Percentiles rank a stretch among this genome's conserved stretches.
These are phyloP conservation scores for Ephialtes manifestator DNA, from an alignment of 2,888 invertebrate genomes.

Conservation along the genomic window DNA sequence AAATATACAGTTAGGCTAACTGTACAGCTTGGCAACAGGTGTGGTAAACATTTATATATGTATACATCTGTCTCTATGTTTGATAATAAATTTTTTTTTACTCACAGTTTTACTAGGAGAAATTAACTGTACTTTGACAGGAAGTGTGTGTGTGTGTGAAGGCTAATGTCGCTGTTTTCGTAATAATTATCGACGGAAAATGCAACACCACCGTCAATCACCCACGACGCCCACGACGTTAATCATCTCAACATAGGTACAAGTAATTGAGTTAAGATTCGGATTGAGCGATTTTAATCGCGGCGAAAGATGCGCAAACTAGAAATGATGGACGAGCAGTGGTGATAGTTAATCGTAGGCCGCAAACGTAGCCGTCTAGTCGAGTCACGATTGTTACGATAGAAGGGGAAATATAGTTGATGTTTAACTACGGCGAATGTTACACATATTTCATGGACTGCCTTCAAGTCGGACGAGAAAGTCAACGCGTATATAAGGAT, in stretches of 20 bases:
- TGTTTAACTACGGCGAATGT: neutral
- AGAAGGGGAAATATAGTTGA: neutral
- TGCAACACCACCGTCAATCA: neutral
- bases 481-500: neutral
- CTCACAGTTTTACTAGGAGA: neutral
- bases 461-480: neutral
- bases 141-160: neutral
- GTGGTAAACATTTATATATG: neutral
- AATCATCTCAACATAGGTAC: neutral
- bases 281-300: neutral
- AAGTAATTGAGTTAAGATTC: neutral
- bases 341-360: neutral
- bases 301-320: neutral
- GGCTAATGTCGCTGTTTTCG: neutral
- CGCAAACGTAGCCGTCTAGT: neutral
- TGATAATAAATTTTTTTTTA: neutral
- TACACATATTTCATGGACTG: neutral
- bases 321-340: neutral
- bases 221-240: neutral
- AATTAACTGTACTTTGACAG: neutral
- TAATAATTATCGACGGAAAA: neutral
- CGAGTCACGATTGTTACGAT: neutral
- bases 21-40: neutral
- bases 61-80: too few relatives aligned
- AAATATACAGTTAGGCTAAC: neutral